Evolutionary conservation across 2,113 vertebrate species (phyloP), one percentile per base, ranked within the genome.

Genomic region (Scartelaos histophorus): DNA sequence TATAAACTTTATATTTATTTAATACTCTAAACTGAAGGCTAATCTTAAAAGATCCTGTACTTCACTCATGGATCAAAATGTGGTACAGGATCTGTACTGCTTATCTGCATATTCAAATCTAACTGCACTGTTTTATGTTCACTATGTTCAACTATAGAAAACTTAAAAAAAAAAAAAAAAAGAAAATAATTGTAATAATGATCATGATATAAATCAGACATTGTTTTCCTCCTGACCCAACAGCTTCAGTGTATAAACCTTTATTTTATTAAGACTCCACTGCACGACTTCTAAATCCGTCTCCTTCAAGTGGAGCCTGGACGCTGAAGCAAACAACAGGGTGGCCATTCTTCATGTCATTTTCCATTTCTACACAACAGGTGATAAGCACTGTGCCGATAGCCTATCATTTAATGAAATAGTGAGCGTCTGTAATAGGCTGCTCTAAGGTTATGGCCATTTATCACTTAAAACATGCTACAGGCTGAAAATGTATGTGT

Each of bases 321-420:
- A 17, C 24, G 11, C n/a, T 67, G 24, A 65, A 24, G 25, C 38
- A 47, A 17, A 79, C 68, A 76, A 71, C 13, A 67, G 17, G 3
- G 7, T 0, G 38, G 69, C 43, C 56, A 57, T 75, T 80, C 65
- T 56, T 71, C 65, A 66, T 66, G 67, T 64, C 58, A 65, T 62
- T 80, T 80, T 67, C 61, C 0, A 51, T 74, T 80, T 69, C 58
- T 71, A 67, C 61, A 76, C 76, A 75, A 79, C 51, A 73, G 70
- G 70, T 43, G 43, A 70, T 65, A 38, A 75, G 16, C 34, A 21
- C 12, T 35, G 21, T 13, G 54, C 70, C 58, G 73, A 81, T 78
- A 78, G 74, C 67, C 60, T 53, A 76, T 80, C 68, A 74, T 76
- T 82, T 80, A 73, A 82, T 77, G 74, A 79, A 75, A 69, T 54